These are phyloP conservation scores for Lithophane leautieri DNA, from an alignment of 2,888 invertebrate species.

Conservation along the genomic window DNA sequence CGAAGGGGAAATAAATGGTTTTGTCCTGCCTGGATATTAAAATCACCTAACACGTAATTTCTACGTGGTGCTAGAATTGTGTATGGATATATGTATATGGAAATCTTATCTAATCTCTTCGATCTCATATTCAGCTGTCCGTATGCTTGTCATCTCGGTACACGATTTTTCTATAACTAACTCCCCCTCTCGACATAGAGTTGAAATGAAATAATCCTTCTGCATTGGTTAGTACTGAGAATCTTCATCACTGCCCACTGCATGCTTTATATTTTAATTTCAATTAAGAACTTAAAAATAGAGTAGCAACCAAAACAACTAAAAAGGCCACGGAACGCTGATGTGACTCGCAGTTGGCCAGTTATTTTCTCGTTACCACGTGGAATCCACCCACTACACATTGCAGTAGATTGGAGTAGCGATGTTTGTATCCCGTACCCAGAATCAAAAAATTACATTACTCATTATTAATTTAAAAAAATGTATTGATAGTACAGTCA, in stretches of 20 bases:
- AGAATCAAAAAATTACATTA: not conserved
- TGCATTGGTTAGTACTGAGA: not conserved
- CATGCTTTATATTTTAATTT: not conserved
- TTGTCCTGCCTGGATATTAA: not conserved
- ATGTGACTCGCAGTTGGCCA: not conserved
- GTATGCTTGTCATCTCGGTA: not conserved
- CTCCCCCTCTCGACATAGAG: too few relatives aligned
- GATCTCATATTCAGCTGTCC: not conserved
- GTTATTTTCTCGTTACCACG: not conserved
- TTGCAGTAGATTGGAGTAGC: not conserved
- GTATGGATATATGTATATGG: constrained; percentile 5
- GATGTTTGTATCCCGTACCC: not conserved
- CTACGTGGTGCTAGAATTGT: not conserved
- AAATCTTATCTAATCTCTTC: not conserved
- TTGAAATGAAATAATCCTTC: not conserved
- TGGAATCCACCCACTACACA: not conserved
- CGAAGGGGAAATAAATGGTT: not conserved
- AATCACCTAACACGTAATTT: not conserved
- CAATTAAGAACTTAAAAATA: not conserved
- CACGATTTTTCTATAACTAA: not conserved
- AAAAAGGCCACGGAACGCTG: not conserved
- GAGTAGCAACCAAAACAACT: not conserved
- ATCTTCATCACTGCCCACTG: not conserved
- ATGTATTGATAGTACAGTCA: not conserved
- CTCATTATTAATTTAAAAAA: not conserved